Percentiles rank a stretch among this genome's conserved stretches.
Conservation (phyloP, 2,113 vertebrate species). For the Microtus montanus region DNA sequence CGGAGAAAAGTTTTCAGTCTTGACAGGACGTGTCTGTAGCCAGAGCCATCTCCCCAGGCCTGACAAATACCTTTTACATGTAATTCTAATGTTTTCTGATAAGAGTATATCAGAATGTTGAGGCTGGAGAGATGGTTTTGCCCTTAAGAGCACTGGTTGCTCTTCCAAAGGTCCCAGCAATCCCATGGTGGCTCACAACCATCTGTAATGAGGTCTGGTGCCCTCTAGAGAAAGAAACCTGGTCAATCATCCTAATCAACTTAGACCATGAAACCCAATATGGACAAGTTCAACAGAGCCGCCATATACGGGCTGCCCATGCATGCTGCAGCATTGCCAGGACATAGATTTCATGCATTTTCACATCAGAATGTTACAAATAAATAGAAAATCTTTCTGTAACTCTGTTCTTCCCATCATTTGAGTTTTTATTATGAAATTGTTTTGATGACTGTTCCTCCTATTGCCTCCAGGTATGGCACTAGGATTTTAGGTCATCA, state of each 20-base stretch:
- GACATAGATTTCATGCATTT: too few species aligned
- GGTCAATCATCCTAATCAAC: too few species aligned
- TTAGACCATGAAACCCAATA: too few species aligned
- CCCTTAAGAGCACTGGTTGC: too few species aligned
- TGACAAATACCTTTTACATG: background rate
- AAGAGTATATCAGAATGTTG: background rate
- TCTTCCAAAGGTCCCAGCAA: too few species aligned
- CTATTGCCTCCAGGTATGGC: conserved; percentile 70
- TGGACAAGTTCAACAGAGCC: too few species aligned
- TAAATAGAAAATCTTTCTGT: background rate
- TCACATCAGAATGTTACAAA: background rate
- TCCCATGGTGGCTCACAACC: too few species aligned
- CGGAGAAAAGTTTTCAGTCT: background rate
- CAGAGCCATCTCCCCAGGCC: background rate
- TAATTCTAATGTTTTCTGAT: conserved; percentile 25
- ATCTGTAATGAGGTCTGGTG: too few species aligned
- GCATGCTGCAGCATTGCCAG: too few species aligned
- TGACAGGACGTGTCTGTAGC: background rate
- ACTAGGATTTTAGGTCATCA: conserved; percentile 79
- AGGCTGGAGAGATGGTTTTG: too few species aligned
- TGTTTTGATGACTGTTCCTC: conserved; percentile 77
- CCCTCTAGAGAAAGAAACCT: too few species aligned
- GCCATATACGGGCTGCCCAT: too few species aligned
- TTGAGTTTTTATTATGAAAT: conserved; percentile 29
- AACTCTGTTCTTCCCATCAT: background rate